A percentile compares a stretch with the other conserved stretches of the same genome.
These are phyloP conservation scores for Enteromius anoplus DNA, from an alignment of 2,797 vertebrate genomes.

Conservation along the genomic window DNA sequence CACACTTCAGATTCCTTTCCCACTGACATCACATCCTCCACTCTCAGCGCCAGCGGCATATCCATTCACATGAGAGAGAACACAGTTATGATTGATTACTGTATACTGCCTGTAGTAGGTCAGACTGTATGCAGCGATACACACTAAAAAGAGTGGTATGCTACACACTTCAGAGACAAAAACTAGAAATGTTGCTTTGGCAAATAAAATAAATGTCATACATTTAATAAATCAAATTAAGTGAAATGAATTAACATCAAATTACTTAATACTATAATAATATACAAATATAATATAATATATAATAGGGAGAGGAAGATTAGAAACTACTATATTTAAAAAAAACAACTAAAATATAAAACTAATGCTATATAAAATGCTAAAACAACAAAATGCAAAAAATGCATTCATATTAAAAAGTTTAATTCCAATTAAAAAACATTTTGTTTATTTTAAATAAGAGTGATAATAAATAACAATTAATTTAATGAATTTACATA, in stretches of 20 bases:
- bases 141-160: neutral
- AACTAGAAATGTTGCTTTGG: neutral
- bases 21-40: conserved; percentile 7
- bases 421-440: too few relatives aligned
- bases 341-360: too few relatives aligned
- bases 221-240: too few relatives aligned
- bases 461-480: neutral
- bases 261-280: too few relatives aligned
- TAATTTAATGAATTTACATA: neutral
- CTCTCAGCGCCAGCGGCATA: neutral
- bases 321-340: too few relatives aligned
- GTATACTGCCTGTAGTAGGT: neutral
- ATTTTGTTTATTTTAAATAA: neutral
- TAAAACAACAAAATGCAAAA: too few relatives aligned
- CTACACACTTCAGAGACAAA: neutral
- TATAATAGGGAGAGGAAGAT: too few relatives aligned
- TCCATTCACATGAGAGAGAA: neutral
- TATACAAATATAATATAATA: too few relatives aligned
- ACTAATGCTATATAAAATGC: too few relatives aligned
- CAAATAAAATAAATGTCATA: neutral
- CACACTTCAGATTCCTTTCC: neutral
- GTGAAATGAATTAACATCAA: too few relatives aligned
- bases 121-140: too few relatives aligned
- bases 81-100: neutral
- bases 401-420: too few relatives aligned